Evolutionary conservation across 2,888 invertebrate genomes (phyloP).

Genomic region (Holacanthella duospinosa): DNA sequence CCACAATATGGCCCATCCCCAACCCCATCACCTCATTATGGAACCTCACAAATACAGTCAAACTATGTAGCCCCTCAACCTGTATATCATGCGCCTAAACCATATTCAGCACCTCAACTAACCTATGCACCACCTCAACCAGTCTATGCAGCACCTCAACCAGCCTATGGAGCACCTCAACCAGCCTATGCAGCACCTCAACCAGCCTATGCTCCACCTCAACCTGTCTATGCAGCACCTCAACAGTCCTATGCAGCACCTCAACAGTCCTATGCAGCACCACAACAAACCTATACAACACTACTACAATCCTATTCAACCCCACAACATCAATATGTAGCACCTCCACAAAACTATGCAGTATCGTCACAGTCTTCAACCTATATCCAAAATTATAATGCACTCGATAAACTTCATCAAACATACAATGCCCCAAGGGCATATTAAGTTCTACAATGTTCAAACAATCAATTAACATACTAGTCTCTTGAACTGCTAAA

Average conservation of each 20-base stretch:
- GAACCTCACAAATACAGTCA: not conserved
- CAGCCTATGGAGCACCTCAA: not conserved
- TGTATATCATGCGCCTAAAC: not conserved
- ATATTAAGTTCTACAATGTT: too few relatives aligned
- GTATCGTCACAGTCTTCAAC: not conserved
- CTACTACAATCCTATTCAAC: not conserved
- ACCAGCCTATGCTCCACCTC: constrained; percentile 16
- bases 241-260: not conserved
- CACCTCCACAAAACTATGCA: not conserved
- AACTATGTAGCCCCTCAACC: not conserved
- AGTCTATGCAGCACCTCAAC: not conserved
- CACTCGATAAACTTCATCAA: too few relatives aligned
- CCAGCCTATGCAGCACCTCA: constrained; percentile 3
- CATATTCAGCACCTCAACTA: not conserved
- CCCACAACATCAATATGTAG: not conserved
- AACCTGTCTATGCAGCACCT: not conserved
- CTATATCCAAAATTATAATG: too few relatives aligned
- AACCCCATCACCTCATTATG: not conserved
- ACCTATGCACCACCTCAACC: not conserved
- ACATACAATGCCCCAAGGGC: too few relatives aligned
- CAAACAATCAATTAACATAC: too few relatives aligned
- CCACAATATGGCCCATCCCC: not conserved
- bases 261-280: not conserved
- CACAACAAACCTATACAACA: not conserved
- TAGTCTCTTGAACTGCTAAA: too few relatives aligned